Base-by-base conservation (phyloP, 1,140 invertebrate species). In the Eriosoma lanigerum region DNA sequence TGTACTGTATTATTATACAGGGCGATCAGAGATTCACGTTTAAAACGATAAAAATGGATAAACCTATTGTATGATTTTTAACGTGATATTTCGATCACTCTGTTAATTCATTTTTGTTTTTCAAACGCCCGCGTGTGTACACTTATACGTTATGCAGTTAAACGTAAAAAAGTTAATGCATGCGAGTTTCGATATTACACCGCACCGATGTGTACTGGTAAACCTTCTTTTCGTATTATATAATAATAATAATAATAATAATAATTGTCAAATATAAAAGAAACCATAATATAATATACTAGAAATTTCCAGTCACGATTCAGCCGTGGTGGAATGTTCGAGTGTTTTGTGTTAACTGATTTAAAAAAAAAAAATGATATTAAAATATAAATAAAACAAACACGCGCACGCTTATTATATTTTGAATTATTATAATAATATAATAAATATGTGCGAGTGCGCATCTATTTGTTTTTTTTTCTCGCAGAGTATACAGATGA, bases 271-370 rank as follows among this genome's bases (percentile, higher is more conserved):
- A 62, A 78, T 44, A 52, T 52, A 72, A 72, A n/a, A 58, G 72
- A 44, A 76, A 58, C 72, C 52, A n/a, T n/a, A n/a, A n/a, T n/a
- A 21, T 48, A 38, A 38, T 26, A 21, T 26, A 48, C 56, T 78
- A 48, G 8, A 48, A 48, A 62, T 78, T 78, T 78, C 75, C 2
- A 62, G 75, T 78, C 75, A 78, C 75, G 75, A 78, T 62, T 38
- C 17, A n/a, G 17, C 38, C 54, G 56, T 29, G 75, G 56, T 29
- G 75, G 75, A 60, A 62, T 60, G 75, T 19, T 26, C 52, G 2
- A 21, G 21, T 21, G 56, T 24, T 52, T 56, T 29, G 50, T 52
- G 46, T 76, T 56, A 75, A 75, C 44, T 24, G 68, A 38, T 52
- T 76, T 50, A 24, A 32, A 60, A 26, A 78, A 54, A 46, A 58